Percentiles rank a stretch among this genome's conserved stretches.
These are phyloP conservation scores for Drosophila bunnanda DNA, from an alignment of 2,888 invertebrate species.

Conservation along the genomic window DNA sequence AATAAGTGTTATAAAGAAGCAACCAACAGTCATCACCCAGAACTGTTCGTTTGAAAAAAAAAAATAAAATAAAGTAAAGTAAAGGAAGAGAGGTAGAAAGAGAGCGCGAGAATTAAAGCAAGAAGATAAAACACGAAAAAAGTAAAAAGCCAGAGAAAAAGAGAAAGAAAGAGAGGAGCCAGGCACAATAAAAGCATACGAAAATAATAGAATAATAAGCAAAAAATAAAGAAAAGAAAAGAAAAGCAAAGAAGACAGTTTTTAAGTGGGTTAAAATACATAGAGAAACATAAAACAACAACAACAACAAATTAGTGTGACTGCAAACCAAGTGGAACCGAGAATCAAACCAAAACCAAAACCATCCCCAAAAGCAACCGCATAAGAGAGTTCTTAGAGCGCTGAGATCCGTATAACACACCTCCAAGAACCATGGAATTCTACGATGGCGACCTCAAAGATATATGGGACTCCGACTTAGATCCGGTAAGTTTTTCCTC, in stretches of 20 bases:
- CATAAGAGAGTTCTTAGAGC: conserved; percentile 59
- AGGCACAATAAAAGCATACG: conserved; percentile 30
- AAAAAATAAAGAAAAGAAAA: conserved; percentile 20
- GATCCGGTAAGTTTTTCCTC: conserved; percentile 90
- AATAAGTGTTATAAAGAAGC: conserved; percentile 67
- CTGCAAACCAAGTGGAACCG: conserved; percentile 72
- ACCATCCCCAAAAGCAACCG: conserved; percentile 14
- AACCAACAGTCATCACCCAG: conserved; percentile 55
- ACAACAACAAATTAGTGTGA: conserved; percentile 55
- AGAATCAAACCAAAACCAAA: conserved; percentile 49
- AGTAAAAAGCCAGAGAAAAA: conserved; percentile 16
- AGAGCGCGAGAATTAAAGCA: conserved; percentile 28
- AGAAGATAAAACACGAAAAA: conserved; percentile 29
- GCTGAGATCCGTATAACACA: conserved; percentile 29
- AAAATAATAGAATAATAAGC: conserved; percentile 54
- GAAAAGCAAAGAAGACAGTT: conserved; percentile 38
- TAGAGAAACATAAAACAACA: conserved; percentile 11
- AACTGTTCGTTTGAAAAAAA: conserved; percentile 52
- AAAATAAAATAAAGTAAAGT: conserved; percentile 22
- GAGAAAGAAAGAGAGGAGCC: conserved; percentile 10
- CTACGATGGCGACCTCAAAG: conserved; percentile 92
- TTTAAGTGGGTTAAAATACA: conserved; percentile 46
- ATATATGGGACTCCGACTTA: conserved; percentile 92
- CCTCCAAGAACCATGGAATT: conserved; percentile 87
- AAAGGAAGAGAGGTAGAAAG: conserved; percentile 26